Base-by-base conservation (phyloP, 2,113 vertebrate species). In the Harpagus bidentatus region DNA sequence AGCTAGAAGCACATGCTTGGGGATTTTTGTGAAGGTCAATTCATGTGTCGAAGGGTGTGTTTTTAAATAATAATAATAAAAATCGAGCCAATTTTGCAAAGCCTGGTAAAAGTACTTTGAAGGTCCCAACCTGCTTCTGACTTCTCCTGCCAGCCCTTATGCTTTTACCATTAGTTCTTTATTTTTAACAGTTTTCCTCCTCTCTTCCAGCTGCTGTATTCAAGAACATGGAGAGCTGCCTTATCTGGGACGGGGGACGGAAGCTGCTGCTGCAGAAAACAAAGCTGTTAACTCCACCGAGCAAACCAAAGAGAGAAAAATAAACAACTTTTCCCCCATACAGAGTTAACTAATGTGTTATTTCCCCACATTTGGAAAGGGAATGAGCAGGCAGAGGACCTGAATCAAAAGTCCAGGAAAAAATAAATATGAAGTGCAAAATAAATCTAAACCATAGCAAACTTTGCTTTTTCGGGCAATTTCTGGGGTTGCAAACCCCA, bases 261-360 rank as follows among this genome's bases (percentile, higher is more conserved):
- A 87, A 80, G 28, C 22, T 21, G 73, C 59, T 16, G 67, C 59
- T 16, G 67, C 47, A 15, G 40, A 42, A 76, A 74, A 62, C 42
- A 71, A 76, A 59, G 82, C 48, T 47, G 19, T 36, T 40, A 52
- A 40, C 53, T n/a, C 28, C 59, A 22, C 31, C 2, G 21, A 71
- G 65, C 63, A 63, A 80, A 56, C 6, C 43, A 23, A 40, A 40
- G 18, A 25, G 29, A 32, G 40, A 16, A 59, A 78, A 82, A 78
- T 11, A 42, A 65, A 38, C n/a, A 20, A 16, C 42, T 31, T 31
- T 34, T 4, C 20, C n/a, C 47, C 45, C 28, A 4, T 7, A 18
- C 11, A 11, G 3, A 43, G 13, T 11, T 18, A 13, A 18, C 9
- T 19, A 2, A 38, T 0, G 38, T 1, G 25, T 13, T 3, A 29